Base-by-base conservation (phyloP, 35 echinoderm and acorn worm genomes). In the Acanthaster planci region DNA sequence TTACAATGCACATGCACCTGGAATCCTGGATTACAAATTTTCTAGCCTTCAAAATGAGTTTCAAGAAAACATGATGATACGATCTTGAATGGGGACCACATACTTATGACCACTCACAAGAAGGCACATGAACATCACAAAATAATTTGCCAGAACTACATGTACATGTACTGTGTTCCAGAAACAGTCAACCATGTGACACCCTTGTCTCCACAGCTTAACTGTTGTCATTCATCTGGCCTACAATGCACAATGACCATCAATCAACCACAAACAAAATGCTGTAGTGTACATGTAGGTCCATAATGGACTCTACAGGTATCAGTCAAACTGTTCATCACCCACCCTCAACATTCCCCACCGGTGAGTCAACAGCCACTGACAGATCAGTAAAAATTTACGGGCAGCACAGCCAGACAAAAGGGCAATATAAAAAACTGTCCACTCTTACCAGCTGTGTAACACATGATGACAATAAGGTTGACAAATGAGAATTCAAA, bases 361-460 rank as follows among this genome's bases (percentile, higher is more conserved):
- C 64, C 30, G 64, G 64, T 72, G 64, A 72, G 29, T 72, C 64
- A 72, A 72, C 64, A 72, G 64, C 60, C 60, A 68, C 21, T 27
- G 60, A 72, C 22, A 72, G 30, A 72, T 35, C 4, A 23, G 27
- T 2, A 5, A 27, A 27, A 31, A 31, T 72, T 34, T 72, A 72
- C 26, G 7, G 22, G 64, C 26, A 16, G 34, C 23, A 72, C 21
- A 26, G 14, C 26, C 15, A 35, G 23, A 34, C 26, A 31, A 15
- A 35, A 72, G 64, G 14, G 3, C 26, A 26, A 29, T 72, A 27
- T 7, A 22, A 22, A 7, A 3, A 2, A 3, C 27, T 6, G 6
- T 7, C 57, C 18, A 8, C 57, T 60, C 57, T 60, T 47, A 47
- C 5, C 27, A 2, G 27, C 9, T 22, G 27, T 30, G 27, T 7